Evolutionary conservation across 1,140 invertebrate genomes (phyloP).

Genomic region (Rhopalosiphum padi): DNA sequence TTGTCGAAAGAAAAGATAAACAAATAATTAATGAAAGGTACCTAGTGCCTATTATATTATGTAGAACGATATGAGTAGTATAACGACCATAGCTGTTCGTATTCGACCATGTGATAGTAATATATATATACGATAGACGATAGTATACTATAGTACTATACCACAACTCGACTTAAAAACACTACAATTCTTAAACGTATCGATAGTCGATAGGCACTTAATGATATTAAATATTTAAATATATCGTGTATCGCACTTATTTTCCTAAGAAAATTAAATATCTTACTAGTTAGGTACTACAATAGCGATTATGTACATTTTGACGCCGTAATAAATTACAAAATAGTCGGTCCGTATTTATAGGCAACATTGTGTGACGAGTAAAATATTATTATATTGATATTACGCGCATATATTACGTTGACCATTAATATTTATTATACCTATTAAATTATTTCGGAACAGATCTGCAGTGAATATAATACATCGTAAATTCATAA

Average conservation of each 20-base stretch:
- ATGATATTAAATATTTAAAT: not conserved
- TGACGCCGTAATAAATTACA: not conserved
- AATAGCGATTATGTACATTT: not conserved
- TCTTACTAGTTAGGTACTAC: not conserved
- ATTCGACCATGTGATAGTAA: not conserved
- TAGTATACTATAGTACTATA: not conserved
- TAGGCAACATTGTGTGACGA: not conserved
- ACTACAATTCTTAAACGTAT: not conserved
- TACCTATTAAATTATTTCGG: conserved; percentile 38
- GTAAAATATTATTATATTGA: not conserved
- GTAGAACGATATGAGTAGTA: no score
- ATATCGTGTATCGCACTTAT: not conserved
- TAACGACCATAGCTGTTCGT: not conserved
- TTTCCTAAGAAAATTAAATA: not conserved
- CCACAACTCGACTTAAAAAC: not conserved
- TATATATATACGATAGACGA: no score
- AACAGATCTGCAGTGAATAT: not conserved
- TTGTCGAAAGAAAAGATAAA: not conserved
- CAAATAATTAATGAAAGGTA: not conserved
- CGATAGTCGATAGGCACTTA: not conserved
- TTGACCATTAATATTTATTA: conserved; percentile 27
- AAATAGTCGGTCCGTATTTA: not conserved
- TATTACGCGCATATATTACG: not conserved
- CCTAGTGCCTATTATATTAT: no score
- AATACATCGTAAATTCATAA: conserved; percentile 23